Base-by-base conservation (phyloP, 2,888 invertebrate species). In the Hirtodrosophila confusa region DNA sequence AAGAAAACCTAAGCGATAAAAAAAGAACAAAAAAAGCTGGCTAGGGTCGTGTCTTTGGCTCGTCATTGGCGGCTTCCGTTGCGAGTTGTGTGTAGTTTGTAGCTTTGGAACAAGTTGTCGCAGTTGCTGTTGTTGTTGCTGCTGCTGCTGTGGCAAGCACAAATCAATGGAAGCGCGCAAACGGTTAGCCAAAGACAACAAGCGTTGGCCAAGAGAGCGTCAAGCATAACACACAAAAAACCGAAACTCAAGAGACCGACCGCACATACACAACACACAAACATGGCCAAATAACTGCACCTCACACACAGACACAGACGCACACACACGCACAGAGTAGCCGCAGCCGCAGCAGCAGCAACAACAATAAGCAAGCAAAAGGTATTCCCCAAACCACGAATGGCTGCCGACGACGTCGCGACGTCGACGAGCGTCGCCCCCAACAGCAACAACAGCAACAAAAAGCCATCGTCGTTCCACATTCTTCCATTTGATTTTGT, bases 321-420 rank as follows among this genome's bases (percentile, higher is more conserved):
- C 57, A 39, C 49, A 64, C 40, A 54, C 56, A 43, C 27, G 27
- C 27, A 27, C 27, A 27, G 45, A 72, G 50, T 31, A 55, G 51
- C 33, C 33, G 54, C 39, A 55, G 51, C 33, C 33, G 54, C 44
- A 64, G 53, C 48, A 36, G 54, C 44, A 64, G 53, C 48, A 36
- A 12, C 44, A 63, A 41, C 24, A 39, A 17, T 23, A 55, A 39
- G 44, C 57, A 62, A 70, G 65, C 83, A 67, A 79, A 74, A 83
- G 88, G 88, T 87, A 83, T 83, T 83, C 86, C 83, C 86, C 86
- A 85, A 83, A 82, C 79, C 79, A 82, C 78, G 78, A 80, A 75
- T 80, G 62, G 67, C 67, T 57, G 48, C 63, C 56, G 74, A 54
- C 60, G 36, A 33, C 63, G 39, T 44, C 70, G 48, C 44, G 55